These are phyloP conservation scores for Microtus montanus DNA, from an alignment of 2,113 vertebrate genomes.

Conservation along the genomic window DNA sequence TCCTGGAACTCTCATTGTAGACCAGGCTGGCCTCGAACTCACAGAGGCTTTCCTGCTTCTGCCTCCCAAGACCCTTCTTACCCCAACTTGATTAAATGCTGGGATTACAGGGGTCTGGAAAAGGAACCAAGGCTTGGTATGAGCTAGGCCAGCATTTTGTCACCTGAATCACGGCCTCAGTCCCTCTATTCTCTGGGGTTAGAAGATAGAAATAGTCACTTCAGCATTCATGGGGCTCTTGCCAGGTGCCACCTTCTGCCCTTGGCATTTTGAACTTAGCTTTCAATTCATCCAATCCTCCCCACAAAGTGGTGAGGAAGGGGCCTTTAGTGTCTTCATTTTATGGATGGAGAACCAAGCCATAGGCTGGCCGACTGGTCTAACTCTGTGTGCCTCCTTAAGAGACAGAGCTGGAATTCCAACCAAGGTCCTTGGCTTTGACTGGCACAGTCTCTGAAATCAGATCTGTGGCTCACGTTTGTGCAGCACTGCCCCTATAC, in stretches of 20 bases:
- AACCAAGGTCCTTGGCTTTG: neutral
- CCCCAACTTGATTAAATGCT: neutral
- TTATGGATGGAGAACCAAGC: neutral
- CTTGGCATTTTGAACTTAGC: neutral
- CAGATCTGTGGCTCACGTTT: neutral
- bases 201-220: neutral
- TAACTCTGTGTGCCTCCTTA: fast-evolving
- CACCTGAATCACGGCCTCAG: too few species aligned
- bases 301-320: neutral
- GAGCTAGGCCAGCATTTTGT: neutral
- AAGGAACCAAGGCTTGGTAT: neutral
- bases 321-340: neutral
- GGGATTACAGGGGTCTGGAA: neutral
- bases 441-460: fast-evolving
- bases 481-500: neutral
- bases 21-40: too few species aligned
- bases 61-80: neutral
- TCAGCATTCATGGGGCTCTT: neutral
- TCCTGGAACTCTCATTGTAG: too few species aligned
- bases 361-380: neutral
- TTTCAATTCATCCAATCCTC: neutral
- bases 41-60: too few species aligned
- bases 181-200: neutral
- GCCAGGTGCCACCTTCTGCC: neutral
- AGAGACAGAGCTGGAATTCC: neutral